Evolutionary conservation across 2,888 invertebrate genomes (phyloP), one percentile per base, ranked within the genome.

Genomic region (Gymnoscelis rufifasciata): DNA sequence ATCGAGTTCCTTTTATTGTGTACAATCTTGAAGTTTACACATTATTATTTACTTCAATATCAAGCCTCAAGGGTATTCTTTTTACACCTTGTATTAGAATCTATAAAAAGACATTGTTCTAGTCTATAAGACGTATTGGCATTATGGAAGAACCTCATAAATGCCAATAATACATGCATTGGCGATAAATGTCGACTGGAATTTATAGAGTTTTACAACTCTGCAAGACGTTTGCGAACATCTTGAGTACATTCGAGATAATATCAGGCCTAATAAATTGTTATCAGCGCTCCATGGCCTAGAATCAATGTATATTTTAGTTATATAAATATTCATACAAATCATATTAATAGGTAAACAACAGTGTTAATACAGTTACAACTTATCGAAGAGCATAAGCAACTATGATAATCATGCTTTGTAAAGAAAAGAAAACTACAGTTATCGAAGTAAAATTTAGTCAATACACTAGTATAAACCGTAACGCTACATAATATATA

Each of bases 401-500:
- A 5, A 2, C 33, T 45, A 45, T 23, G 28, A 19, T 36, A 49
- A 41, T 38, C 53, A 55, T 53, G 54, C 56, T 52, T 28, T 37
- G 28, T 42, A 58, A 56, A 51, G 54, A 56, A 56, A 56, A 52
- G 54, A 53, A 48, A 19, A 45, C 38, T 49, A 56, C 56, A 45
- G 49, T 52, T 56, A 56, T 54, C 49, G 52, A 54, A 54, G 49
- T 56, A 58, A 54, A 56, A 58, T 58, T 52, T 47, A 56, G 56
- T 52, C 19, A 57, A 52, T 56, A 58, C 47, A 49, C 54, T 54
- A 58, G 52, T 56, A 51, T 46, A 57, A 53, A 57, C 52, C 49
- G 52, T 54, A 49, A 52, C 28, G 51, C 49, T 44, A 51, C 52
- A 58, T 52, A 54, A 52, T 54, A 56, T 58, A 52, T 54, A 56